Conservation (phyloP, 2,113 vertebrate genomes). For the Leptobrachium ailaonicum region DNA sequence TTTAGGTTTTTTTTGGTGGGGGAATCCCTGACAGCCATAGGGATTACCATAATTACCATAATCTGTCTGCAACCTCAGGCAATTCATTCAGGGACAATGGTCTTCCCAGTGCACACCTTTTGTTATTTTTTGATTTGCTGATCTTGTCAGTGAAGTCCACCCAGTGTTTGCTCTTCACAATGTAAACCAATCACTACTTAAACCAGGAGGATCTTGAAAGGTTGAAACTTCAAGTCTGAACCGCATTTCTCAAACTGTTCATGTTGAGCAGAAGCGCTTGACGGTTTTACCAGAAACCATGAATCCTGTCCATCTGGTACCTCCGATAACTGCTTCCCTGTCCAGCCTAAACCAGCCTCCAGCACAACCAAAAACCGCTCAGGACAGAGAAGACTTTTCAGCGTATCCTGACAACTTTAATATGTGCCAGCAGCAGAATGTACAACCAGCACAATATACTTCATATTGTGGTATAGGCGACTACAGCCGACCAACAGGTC, state of each 20-base stretch:
- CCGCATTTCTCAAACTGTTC: constrained; percentile 36
- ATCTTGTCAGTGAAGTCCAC: background rate
- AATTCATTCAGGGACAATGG: constrained; percentile 4
- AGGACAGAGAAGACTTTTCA: constrained; percentile 79
- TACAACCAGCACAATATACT: constrained; percentile 68
- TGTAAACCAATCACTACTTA: constrained; percentile 21
- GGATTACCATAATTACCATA: too few relatives aligned
- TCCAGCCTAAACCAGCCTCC: constrained; percentile 67
- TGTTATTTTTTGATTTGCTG: too few relatives aligned
- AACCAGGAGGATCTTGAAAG: constrained; percentile 9
- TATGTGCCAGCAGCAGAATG: constrained; percentile 71
- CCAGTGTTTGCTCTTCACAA: background rate
- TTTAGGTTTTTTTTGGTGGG: too few relatives aligned
- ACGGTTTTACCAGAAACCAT: constrained; percentile 62
- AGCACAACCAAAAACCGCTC: constrained; percentile 69
- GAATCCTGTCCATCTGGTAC: constrained; percentile 73
- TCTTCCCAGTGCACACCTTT: background rate
- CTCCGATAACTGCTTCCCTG: constrained; percentile 64
- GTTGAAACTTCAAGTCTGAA: constrained; percentile 46
- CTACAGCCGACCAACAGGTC: constrained; percentile 79
- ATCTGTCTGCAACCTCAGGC: background rate
- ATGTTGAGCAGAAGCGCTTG: background rate
- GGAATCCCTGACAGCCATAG: too few relatives aligned
- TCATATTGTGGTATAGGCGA: constrained; percentile 79
- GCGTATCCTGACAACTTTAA: constrained; percentile 87